Conservation (phyloP, 2,888 invertebrate species). For the Pristionchus mayeri region DNA sequence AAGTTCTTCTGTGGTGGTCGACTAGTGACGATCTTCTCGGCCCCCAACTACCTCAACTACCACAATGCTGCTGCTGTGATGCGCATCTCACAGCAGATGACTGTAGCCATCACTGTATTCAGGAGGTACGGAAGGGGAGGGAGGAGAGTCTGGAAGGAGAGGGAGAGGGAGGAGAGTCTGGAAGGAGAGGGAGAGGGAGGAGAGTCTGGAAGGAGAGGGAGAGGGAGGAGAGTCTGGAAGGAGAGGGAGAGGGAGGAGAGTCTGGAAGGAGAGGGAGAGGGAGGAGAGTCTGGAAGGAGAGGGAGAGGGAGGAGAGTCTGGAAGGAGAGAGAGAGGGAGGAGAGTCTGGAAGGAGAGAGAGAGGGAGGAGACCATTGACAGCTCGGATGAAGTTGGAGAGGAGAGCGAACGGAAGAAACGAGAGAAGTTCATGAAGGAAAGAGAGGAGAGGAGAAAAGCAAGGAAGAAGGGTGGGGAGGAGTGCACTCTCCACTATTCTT, state of each 20-base stretch:
- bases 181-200: no score
- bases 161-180: no score
- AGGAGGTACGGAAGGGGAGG: constrained; percentile 24
- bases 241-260: no score
- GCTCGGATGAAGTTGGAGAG: background rate
- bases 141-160: no score
- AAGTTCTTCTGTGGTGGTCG: constrained; percentile 53
- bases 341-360: background rate
- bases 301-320: no score
- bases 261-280: no score
- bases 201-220: no score
- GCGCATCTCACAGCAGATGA: background rate
- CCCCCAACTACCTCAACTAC: constrained; percentile 58
- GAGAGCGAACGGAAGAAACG: background rate
- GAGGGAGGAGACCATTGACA: background rate
- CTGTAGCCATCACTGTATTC: background rate
- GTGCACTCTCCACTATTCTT: background rate
- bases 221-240: no score
- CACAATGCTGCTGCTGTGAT: constrained; percentile 58
- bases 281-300: no score
- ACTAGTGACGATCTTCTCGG: constrained; percentile 61
- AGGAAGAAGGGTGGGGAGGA: background rate
- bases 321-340: background rate
- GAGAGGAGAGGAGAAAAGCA: constrained; percentile 19
- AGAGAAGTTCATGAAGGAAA: constrained; percentile 2